Percentiles rank a stretch among this genome's conserved stretches.
Evolutionary conservation across 2,888 invertebrate genomes (phyloP).

Genomic region (Lepas anatifera): DNA sequence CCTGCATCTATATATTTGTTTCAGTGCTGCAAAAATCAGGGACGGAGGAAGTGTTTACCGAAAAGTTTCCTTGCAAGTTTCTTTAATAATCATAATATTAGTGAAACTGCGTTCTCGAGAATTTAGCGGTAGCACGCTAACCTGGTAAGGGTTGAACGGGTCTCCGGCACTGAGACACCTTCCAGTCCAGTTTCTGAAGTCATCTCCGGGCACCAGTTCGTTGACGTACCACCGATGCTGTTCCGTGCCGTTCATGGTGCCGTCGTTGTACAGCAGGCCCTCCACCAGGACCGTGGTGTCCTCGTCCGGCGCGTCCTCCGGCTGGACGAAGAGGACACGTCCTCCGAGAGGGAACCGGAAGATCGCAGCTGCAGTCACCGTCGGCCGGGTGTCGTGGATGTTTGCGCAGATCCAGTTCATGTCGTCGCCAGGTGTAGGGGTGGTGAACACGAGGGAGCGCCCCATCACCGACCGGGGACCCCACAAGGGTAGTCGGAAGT

Average conservation of each 20-base stretch:
- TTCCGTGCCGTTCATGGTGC: constrained; percentile 41
- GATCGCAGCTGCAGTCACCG: constrained; percentile 64
- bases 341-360: constrained; percentile 83
- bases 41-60: too few species aligned
- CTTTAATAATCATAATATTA: too few species aligned
- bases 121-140: constrained; percentile 29
- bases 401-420: constrained; percentile 37
- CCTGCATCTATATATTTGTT: too few species aligned
- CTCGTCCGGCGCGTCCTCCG: constrained; percentile 60
- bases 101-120: too few species aligned
- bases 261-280: constrained; percentile 75
- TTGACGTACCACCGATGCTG: constrained; percentile 67
- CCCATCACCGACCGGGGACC: constrained; percentile 67
- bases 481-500: constrained; percentile 68
- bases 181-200: constrained; percentile 82
- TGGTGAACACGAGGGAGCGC: constrained; percentile 62
- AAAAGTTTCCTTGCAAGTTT: too few species aligned
- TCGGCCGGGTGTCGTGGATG: constrained; percentile 26
- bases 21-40: too few species aligned
- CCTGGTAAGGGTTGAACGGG: constrained; percentile 64
- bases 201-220: constrained; percentile 60
- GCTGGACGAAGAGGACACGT: constrained; percentile 65
- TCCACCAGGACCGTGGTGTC: constrained; percentile 77
- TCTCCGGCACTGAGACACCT: constrained; percentile 66
- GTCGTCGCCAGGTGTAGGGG: constrained; percentile 28